These are phyloP conservation scores for Bellardia pandia DNA, from an alignment of 2,888 invertebrate genomes.

Conservation along the genomic window DNA sequence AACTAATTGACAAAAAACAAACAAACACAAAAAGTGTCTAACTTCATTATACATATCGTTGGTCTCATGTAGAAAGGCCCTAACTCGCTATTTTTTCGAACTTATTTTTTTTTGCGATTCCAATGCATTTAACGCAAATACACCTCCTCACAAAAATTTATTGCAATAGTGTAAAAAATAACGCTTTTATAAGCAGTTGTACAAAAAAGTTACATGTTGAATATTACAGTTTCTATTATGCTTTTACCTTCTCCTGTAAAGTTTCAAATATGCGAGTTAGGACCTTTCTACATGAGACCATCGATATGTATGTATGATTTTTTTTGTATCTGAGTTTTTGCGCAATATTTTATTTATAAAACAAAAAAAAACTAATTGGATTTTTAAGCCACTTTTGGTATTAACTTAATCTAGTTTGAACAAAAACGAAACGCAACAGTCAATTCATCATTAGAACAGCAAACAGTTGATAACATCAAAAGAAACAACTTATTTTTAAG, in stretches of 20 bases:
- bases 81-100: no score
- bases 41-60: constrained; percentile 22
- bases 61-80: no score
- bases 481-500: constrained; percentile 21
- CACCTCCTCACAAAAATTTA: no score
- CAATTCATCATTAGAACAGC: constrained; percentile 39
- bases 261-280: no score
- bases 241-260: no score
- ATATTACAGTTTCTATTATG: no score
- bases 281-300: no score
- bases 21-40: constrained; percentile 22
- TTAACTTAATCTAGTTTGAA: constrained; percentile 48
- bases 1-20: constrained; percentile 51
- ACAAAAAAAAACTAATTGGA: constrained; percentile 70
- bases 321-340: background rate
- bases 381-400: constrained; percentile 70
- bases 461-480: constrained; percentile 4
- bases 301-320: background rate
- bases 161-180: no score
- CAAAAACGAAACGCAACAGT: constrained; percentile 12
- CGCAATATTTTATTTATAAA: constrained; percentile 25
- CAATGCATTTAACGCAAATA: no score
- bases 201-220: no score
- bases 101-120: no score
- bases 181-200: no score